Evolutionary conservation across 2,888 invertebrate species (phyloP).

Genomic region (Dryococelus australis): DNA sequence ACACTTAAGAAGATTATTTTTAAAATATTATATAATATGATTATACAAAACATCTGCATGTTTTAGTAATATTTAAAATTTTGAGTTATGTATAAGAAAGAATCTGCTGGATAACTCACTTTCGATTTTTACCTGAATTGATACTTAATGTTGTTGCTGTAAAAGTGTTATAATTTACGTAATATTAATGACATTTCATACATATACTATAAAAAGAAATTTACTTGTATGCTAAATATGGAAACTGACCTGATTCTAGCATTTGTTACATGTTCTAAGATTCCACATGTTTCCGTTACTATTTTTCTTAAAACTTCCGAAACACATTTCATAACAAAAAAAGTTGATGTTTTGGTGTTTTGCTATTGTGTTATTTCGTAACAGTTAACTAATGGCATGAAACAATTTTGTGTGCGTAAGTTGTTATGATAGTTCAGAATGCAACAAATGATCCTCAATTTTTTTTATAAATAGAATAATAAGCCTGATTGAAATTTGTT

Average conservation of each 20-base stretch:
- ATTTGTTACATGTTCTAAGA: too few relatives aligned
- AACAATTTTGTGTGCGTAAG: too few relatives aligned
- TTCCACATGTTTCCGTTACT: neutral
- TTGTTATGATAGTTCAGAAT: too few relatives aligned
- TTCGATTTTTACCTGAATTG: neutral
- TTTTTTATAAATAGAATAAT: too few relatives aligned
- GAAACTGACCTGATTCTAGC: neutral
- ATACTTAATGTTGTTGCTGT: neutral
- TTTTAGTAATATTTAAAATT: neutral
- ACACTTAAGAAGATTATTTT: neutral
- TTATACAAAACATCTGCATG: too few relatives aligned
- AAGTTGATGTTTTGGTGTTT: too few relatives aligned
- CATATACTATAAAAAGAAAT: neutral
- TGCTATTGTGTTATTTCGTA: too few relatives aligned
- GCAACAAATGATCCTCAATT: too few relatives aligned
- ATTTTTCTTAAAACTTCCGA: neutral
- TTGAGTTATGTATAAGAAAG: neutral
- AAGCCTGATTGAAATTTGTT: too few relatives aligned
- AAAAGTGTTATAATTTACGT: neutral
- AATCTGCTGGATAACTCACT: neutral
- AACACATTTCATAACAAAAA: too few relatives aligned
- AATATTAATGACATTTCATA: neutral
- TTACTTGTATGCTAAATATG: neutral
- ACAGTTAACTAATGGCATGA: too few relatives aligned
- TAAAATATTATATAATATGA: neutral